Percentiles rank a stretch among this genome's conserved stretches.
These are phyloP conservation scores for Irena cyanogastra DNA, from an alignment of 2,113 vertebrate species.

Conservation along the genomic window DNA sequence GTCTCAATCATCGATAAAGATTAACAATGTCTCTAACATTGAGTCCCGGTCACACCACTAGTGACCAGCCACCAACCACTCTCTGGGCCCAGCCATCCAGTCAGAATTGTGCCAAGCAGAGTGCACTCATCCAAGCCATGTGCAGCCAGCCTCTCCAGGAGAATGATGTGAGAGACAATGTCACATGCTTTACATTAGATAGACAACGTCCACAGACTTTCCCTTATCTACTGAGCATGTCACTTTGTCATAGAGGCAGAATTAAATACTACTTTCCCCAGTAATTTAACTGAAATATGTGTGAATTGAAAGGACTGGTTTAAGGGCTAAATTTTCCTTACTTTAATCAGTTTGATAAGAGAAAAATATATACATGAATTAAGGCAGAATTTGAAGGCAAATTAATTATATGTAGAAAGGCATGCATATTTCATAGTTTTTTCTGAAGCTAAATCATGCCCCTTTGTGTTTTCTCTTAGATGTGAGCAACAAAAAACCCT, in stretches of 20 bases:
- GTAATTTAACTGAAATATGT: background rate
- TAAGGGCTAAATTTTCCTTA: background rate
- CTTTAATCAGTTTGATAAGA: background rate
- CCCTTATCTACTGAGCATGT: background rate
- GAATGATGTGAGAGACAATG: background rate
- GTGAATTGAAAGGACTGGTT: background rate
- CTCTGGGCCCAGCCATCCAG: background rate
- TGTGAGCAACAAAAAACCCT: background rate
- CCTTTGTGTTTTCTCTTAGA: background rate
- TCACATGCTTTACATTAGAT: background rate
- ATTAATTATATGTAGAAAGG: background rate
- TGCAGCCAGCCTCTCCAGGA: background rate
- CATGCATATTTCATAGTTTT: background rate
- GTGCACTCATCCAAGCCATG: background rate
- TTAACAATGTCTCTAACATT: too few relatives aligned
- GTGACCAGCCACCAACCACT: background rate
- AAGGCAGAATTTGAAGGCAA: background rate
- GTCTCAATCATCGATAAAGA: accelerated
- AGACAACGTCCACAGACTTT: background rate
- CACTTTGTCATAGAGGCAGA: background rate
- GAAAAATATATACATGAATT: background rate
- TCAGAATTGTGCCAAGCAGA: background rate
- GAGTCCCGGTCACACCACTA: background rate
- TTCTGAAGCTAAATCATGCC: background rate
- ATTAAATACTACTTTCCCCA: background rate